phyloP scores from a whole-genome alignment of 2,797 vertebrate genomes.

The Thripadectes ignobilis region DNA sequence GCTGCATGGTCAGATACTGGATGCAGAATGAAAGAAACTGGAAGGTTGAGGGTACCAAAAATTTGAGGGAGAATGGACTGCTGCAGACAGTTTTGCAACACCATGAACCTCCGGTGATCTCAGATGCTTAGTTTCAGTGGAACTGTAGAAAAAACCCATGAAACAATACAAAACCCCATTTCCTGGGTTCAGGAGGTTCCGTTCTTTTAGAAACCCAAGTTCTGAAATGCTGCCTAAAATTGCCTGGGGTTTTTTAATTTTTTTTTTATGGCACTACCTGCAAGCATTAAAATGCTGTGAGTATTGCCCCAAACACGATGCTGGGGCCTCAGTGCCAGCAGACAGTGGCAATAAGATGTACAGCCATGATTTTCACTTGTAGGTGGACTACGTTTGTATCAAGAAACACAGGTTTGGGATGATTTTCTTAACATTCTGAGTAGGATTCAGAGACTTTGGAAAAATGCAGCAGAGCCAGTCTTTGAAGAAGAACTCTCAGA shows the following conservation, averaged over 20 bases:
- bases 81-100: neutral
- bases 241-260: neutral
- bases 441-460: neutral
- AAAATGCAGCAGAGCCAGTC: neutral
- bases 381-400: neutral
- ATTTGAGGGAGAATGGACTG: neutral
- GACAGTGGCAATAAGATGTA: neutral
- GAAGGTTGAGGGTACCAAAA: neutral
- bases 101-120: neutral
- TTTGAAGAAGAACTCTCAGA: neutral
- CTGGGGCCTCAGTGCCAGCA: neutral
- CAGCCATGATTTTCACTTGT: neutral
- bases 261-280: neutral
- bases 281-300: neutral
- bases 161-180: neutral
- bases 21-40: neutral
- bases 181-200: neutral
- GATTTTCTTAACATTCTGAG: neutral
- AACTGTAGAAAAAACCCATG: neutral
- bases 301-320: rapidly evolving
- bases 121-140: neutral
- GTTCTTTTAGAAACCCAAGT: neutral
- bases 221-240: neutral
- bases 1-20: neutral
- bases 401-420: neutral